Base-by-base conservation (phyloP, 2,888 invertebrate genomes). In the Amphimallon solstitiale region DNA sequence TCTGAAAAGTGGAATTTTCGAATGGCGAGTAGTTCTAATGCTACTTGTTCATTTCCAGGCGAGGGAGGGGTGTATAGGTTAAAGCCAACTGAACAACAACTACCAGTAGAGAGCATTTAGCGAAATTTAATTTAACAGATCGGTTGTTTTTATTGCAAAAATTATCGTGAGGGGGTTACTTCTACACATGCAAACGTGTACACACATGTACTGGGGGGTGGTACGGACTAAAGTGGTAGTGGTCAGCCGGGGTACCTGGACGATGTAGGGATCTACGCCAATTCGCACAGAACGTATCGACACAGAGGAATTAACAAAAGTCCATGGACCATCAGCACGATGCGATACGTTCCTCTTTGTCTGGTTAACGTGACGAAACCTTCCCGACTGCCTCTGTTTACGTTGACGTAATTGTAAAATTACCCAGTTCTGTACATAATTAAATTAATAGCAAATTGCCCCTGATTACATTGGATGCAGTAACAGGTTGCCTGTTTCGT, bases 41-140 rank as follows among this genome's bases (percentile, higher is more conserved):
- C 9, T 5, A 29, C 29, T 29, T 29, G 29, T 29, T 29, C 6
- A 29, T 29, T 29, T 3, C 29, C n/a, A n/a, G n/a, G n/a, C n/a
- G n/a, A n/a, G n/a, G n/a, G n/a, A n/a, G n/a, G n/a, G n/a, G 29
- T 5, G 29, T 29, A 29, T 29, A 29, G 29, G 29, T 29, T 29
- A 29, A 29, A 29, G 5, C 29, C 29, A 29, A 29, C 29, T 29
- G 29, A 29, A 29, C 29, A 29, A 29, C 29, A 29, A 9, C 51
- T 29, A 49, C 48, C 12, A 54, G n/a, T n/a, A 43, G 6, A 43
- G 43, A 43, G 76, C 79, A 79, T 80, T 80, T 80, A 76, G 7
- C 79, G 76, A 79, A 80, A 81, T 80, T 81, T 80, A 81, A 81
- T 81, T 81, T 81, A 80, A 80, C 80, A 77, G 79, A 76, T 76